Conservation (phyloP, 2,797 vertebrate genomes). For the Betta splendens region DNA sequence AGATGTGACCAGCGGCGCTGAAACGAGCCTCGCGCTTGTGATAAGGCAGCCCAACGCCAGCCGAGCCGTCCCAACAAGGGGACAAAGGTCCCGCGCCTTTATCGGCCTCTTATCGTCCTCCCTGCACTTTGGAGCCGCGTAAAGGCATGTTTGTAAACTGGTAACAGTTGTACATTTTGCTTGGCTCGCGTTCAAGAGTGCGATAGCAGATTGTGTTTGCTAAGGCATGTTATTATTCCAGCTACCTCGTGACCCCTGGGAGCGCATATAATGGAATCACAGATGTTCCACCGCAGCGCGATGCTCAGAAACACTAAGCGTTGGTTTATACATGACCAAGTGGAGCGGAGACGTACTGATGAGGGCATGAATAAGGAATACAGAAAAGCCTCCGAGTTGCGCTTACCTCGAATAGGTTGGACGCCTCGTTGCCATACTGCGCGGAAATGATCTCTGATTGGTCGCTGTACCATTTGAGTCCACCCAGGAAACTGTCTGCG, state of each 20-base stretch:
- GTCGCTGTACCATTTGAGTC: conserved; percentile 99
- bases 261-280: conserved; percentile 22
- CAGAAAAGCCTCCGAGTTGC: background rate
- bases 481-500: conserved; percentile 96
- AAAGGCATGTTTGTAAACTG: conserved; percentile 69
- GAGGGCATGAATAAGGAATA: background rate
- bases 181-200: conserved; percentile 45
- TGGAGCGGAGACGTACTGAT: background rate
- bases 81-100: conserved; percentile 77
- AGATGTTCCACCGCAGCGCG: conserved; percentile 6
- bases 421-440: conserved; percentile 94
- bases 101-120: conserved; percentile 65
- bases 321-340: conserved; percentile 1
- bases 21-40: conserved; percentile 57
- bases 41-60: conserved; percentile 58
- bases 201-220: conserved; percentile 26
- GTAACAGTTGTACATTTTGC: conserved; percentile 45
- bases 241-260: conserved; percentile 39
- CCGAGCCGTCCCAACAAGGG: conserved; percentile 55
- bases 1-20: conserved; percentile 57
- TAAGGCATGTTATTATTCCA: conserved; percentile 22
- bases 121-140: conserved; percentile 61
- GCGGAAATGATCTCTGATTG: conserved; percentile 99
- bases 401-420: conserved; percentile 98
- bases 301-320: conserved; percentile 1